phyloP scores from a whole-genome alignment of 2,888 invertebrate species.

The Eumerus sabulonum region DNA sequence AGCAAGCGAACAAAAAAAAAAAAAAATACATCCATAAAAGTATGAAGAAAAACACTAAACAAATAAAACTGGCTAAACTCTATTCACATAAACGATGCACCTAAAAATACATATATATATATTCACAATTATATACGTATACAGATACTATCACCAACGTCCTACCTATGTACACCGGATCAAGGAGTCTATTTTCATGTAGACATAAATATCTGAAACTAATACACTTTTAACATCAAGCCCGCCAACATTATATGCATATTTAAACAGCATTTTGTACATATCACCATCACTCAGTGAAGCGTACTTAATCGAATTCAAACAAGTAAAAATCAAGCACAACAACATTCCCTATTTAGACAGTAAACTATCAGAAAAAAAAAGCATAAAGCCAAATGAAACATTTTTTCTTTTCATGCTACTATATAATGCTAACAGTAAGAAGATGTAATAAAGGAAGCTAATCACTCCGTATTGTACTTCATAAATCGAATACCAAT shows the following conservation, averaged over 20 bases:
- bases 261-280: conserved; percentile 64
- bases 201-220: conserved; percentile 45
- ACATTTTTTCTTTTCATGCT: conserved; percentile 30
- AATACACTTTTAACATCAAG: conserved; percentile 67
- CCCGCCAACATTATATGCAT: conserved; percentile 57
- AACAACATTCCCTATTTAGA: conserved; percentile 46
- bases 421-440: conserved; percentile 23
- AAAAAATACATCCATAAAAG: conserved; percentile 16
- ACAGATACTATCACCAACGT: conserved; percentile 32
- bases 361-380: conserved; percentile 46
- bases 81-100: conserved; percentile 56
- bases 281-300: conserved; percentile 50
- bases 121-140: conserved; percentile 47
- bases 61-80: conserved; percentile 62
- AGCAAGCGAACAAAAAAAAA: conserved; percentile 16
- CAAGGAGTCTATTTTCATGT: conserved; percentile 47
- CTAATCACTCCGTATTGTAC: too few species aligned
- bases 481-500: too few species aligned
- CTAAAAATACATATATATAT: conserved; percentile 53
- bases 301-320: conserved; percentile 18
- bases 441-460: conserved; percentile 1
- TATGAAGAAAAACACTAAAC: conserved; percentile 50
- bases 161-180: conserved; percentile 56
- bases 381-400: conserved; percentile 43
- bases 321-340: conserved; percentile 50